Evolutionary conservation across 2,113 vertebrate genomes (phyloP).

Genomic region (Toxotes jaculatrix): DNA sequence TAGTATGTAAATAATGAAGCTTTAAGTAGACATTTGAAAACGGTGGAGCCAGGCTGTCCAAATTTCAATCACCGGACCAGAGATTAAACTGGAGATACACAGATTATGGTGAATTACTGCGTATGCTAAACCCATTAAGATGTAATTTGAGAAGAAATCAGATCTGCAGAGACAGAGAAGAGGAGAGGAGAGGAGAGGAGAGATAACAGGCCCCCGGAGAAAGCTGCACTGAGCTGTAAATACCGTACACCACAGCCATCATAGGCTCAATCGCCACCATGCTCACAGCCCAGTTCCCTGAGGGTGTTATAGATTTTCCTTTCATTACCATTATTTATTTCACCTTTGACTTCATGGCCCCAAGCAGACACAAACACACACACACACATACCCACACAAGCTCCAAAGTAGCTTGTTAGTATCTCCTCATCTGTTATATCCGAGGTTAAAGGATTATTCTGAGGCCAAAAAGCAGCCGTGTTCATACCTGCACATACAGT

Average conservation of each 20-base stretch:
- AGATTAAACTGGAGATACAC: neutral
- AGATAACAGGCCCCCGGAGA: neutral
- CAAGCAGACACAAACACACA: conserved; percentile 9
- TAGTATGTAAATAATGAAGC: conserved; percentile 22
- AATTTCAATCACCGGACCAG: too few relatives aligned
- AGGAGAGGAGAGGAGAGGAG: conserved; percentile 11
- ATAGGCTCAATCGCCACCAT: neutral
- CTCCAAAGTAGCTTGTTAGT: neutral
- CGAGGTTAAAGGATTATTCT: conserved; percentile 2
- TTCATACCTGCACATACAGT: neutral
- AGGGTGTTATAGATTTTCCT: conserved; percentile 15
- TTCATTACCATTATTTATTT: conserved; percentile 40
- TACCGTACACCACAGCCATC: conserved; percentile 18
- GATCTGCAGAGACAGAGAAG: neutral
- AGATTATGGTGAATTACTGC: neutral
- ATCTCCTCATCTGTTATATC: neutral
- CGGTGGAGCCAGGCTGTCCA: neutral
- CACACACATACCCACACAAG: conserved; percentile 4
- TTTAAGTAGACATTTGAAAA: conserved; percentile 21
- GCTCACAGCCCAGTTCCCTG: neutral
- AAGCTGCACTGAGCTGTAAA: conserved; percentile 5
- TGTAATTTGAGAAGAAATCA: conserved; percentile 32
- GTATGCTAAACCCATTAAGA: conserved; percentile 2
- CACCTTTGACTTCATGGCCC: conserved; percentile 34
- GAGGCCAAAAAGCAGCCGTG: neutral